Conservation (phyloP, 1,140 invertebrate genomes). For the Coptotermes formosanus region DNA sequence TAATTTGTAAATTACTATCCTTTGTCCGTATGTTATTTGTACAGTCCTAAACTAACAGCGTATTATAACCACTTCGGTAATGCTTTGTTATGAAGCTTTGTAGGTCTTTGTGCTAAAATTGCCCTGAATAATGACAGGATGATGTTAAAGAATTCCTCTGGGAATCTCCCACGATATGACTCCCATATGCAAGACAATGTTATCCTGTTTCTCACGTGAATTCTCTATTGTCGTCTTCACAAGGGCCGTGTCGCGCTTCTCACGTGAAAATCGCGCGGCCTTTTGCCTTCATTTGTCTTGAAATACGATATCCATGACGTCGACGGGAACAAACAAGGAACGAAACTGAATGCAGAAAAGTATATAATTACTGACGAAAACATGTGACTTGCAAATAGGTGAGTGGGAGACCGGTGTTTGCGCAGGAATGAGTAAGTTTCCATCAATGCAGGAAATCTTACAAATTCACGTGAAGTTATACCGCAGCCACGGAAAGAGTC, state of each 20-base stretch:
- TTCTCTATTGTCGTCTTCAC: neutral
- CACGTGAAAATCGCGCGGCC: neutral
- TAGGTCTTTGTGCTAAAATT: neutral
- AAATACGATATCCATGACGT: neutral
- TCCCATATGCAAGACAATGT: neutral
- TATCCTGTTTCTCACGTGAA: constrained; percentile 15
- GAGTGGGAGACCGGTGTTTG: neutral
- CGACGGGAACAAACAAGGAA: neutral
- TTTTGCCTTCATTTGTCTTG: neutral
- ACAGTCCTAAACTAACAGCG: too few relatives aligned
- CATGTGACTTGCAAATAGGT: neutral
- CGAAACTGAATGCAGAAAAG: neutral
- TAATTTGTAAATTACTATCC: too few relatives aligned
- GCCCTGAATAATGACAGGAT: neutral
- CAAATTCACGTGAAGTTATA: neutral
- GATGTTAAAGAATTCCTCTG: neutral
- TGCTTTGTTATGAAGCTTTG: neutral
- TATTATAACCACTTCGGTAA: too few relatives aligned
- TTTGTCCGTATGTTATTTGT: too few relatives aligned
- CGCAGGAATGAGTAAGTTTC: neutral
- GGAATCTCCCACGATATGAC: neutral
- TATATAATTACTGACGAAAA: neutral
- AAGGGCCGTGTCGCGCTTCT: neutral
- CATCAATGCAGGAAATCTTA: neutral
- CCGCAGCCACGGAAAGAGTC: too few relatives aligned